A percentile compares a stretch with the other conserved stretches of the same genome.
Conservation (phyloP, 1,140 invertebrate genomes). For the Trichogramma pretiosum region DNA sequence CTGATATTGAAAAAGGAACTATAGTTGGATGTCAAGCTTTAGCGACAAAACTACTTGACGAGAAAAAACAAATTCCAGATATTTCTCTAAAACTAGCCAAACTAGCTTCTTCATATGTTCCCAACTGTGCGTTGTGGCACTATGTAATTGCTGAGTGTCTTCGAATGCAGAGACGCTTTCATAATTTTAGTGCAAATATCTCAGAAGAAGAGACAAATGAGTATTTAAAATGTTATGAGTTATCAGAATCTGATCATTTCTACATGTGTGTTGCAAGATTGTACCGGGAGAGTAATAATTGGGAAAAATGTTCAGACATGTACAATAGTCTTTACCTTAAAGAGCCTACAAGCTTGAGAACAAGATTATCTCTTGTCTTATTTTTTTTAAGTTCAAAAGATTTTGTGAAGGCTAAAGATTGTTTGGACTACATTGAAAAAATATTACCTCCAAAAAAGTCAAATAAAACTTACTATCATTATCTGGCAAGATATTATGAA, state of each 20-base stretch:
- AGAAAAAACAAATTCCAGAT: too few species aligned
- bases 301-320: too few species aligned
- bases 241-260: constrained; percentile 2
- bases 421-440: constrained; percentile 1
- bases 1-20: too few species aligned
- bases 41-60: too few species aligned
- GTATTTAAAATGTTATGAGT: constrained; percentile 2
- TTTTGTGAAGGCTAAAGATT: too few species aligned
- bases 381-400: neutral
- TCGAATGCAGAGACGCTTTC: neutral
- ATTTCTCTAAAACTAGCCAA: neutral
- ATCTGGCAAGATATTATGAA: too few species aligned
- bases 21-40: too few species aligned
- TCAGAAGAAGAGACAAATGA: neutral
- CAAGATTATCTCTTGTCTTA: constrained; percentile 1
- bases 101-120: neutral
- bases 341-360: neutral
- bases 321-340: too few species aligned
- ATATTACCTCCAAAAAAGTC: too few species aligned
- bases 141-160: neutral
- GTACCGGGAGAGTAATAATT: too few species aligned
- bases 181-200: neutral
- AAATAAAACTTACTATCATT: too few species aligned
- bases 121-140: neutral
- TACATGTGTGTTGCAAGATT: constrained; percentile 3